These are phyloP conservation scores for Oceanites oceanicus DNA, from an alignment of 2,113 vertebrate species.

Conservation along the genomic window DNA sequence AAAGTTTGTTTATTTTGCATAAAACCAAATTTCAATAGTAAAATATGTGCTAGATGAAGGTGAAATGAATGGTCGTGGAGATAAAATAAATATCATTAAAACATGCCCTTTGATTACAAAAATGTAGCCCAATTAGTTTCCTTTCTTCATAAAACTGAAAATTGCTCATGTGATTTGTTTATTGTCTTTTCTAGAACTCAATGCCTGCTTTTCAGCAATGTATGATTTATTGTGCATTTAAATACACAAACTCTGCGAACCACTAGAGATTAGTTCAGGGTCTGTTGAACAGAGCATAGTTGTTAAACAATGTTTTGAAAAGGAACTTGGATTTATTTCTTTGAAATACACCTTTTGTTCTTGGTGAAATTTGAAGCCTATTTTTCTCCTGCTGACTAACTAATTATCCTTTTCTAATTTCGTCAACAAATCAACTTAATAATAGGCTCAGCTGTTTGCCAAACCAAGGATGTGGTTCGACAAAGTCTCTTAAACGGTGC, in stretches of 20 bases:
- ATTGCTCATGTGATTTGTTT: not conserved
- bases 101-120: not conserved
- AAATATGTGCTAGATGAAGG: not conserved
- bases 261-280: not conserved
- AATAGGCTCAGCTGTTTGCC: not conserved
- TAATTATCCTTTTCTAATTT: conserved; percentile 10
- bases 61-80: not conserved
- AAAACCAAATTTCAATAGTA: not conserved
- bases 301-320: not conserved
- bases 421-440: not conserved
- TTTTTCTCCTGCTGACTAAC: not conserved
- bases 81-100: not conserved
- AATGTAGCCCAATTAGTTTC: not conserved
- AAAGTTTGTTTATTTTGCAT: not conserved
- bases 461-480: not conserved
- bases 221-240: conserved; percentile 9
- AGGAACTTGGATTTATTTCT: not conserved
- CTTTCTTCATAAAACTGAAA: not conserved
- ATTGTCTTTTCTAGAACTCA: not conserved
- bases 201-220: not conserved
- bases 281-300: not conserved
- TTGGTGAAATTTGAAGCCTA: not conserved
- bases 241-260: not conserved
- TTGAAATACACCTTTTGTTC: not conserved
- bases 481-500: not conserved